phyloP scores from a whole-genome alignment of 2,113 vertebrate species.

The Megaleporinus macrocephalus region DNA sequence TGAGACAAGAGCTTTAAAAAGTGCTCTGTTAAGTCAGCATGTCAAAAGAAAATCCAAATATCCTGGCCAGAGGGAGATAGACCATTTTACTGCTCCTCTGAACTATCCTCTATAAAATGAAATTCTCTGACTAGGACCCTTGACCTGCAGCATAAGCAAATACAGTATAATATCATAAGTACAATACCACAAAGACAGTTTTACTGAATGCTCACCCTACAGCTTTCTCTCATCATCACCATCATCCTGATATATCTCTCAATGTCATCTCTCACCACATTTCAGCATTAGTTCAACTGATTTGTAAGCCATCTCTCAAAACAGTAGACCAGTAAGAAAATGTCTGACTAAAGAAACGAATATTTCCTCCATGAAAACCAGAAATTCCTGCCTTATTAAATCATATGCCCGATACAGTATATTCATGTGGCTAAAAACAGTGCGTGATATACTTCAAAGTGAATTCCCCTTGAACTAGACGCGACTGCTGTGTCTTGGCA shows the following conservation, averaged over 20 bases:
- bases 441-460: slow-evolving; percentile 21
- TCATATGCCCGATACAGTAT: slow-evolving; percentile 16
- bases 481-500: slow-evolving; percentile 24
- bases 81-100: background rate
- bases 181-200: background rate
- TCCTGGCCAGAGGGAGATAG: slow-evolving; percentile 24
- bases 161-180: too few relatives aligned
- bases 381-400: slow-evolving; percentile 38
- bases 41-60: slow-evolving; percentile 34
- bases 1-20: slow-evolving; percentile 44
- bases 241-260: background rate
- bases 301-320: slow-evolving; percentile 26
- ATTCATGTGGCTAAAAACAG: slow-evolving; percentile 12
- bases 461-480: slow-evolving; percentile 13
- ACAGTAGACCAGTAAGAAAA: background rate
- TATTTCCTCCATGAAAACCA: slow-evolving; percentile 35
- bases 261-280: background rate
- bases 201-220: background rate
- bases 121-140: background rate
- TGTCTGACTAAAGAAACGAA: slow-evolving; percentile 13
- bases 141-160: background rate
- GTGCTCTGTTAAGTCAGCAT: slow-evolving; percentile 32
- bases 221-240: background rate
- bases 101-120: background rate
- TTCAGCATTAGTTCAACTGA: slow-evolving; percentile 20